Base-by-base conservation (phyloP, 1,140 invertebrate genomes). In the Zophobas atratus region DNA sequence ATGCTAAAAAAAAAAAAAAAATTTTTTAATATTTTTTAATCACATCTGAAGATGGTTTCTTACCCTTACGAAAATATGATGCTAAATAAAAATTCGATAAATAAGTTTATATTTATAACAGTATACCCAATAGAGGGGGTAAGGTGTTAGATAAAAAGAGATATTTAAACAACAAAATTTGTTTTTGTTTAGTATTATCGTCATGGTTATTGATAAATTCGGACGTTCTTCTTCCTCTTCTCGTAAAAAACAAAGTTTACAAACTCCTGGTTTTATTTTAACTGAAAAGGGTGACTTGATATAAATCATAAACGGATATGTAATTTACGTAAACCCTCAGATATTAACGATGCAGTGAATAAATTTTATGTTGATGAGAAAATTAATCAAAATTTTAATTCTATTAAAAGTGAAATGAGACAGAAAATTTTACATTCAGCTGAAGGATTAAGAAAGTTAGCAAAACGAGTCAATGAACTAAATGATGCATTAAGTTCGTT, bases 301-400 rank as follows among this genome's bases (percentile, higher is more conserved):
- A 3, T 46, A 46, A 46, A 46, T 46, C 43, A 46, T 46, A 46
- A 46, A 46, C 43, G 43, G 3, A 46, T 46, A 46, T 46, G 43
- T 46, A 46, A 46, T 8, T 8, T 46, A 8, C 43, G 43, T 46
- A 3, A 46, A 46, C 43, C 43, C 6, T 46, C 6, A 8, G 43
- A 46, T 4, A 4, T 46, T 46, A 46, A 3, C 6, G 43, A 46
- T 46, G 43, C 43, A 46, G 6, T 8, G 6, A 46, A 46, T 46
- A 46, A 46, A 46, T 46, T 46, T 46, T 46, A 46, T 46, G 43
- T 46, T 46, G 43, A 46, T 46, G 43, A 46, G 43, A 46, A 46
- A 46, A 4, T 46, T 4, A 46, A 4, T 3, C 43, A 46, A 46
- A 46, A 4, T 46, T 3, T 4, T 4, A 46, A 46, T 4, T 4